Evolutionary conservation across 2,888 invertebrate genomes (phyloP).

Genomic region (Dolichomitus sp.): DNA sequence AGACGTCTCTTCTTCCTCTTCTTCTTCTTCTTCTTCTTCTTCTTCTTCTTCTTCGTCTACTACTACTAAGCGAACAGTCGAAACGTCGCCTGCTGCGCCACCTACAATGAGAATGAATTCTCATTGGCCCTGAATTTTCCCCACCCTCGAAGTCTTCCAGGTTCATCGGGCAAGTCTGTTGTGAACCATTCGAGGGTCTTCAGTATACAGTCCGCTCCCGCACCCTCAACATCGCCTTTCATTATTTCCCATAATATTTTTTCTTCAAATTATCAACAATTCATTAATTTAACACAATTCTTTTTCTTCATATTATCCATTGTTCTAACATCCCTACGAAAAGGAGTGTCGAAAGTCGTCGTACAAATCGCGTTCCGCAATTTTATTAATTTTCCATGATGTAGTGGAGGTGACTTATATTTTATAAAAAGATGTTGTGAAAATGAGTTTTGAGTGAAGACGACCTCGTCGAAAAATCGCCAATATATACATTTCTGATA

Average conservation of each 20-base stretch:
- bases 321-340: neutral
- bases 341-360: too few relatives aligned
- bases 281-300: neutral
- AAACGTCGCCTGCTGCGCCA: slow-evolving; percentile 45
- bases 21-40: slow-evolving; percentile 32
- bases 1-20: slow-evolving; percentile 61
- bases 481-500: too few relatives aligned
- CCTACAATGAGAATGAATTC: slow-evolving; percentile 20
- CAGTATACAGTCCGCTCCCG: slow-evolving; percentile 71
- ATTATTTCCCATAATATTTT: neutral
- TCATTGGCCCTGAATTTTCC: slow-evolving; percentile 60
- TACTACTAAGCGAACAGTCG: slow-evolving; percentile 6
- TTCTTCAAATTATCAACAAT: neutral
- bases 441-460: too few relatives aligned
- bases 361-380: too few relatives aligned
- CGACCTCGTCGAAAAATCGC: too few relatives aligned
- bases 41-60: slow-evolving; percentile 24
- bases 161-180: slow-evolving; percentile 40
- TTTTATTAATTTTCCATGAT: too few relatives aligned
- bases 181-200: slow-evolving; percentile 30
- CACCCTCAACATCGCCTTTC: slow-evolving; percentile 51
- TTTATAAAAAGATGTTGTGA: too few relatives aligned
- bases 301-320: neutral
- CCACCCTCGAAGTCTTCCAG: slow-evolving; percentile 29
- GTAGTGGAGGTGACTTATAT: too few relatives aligned